Base-by-base conservation (phyloP, 2,797 vertebrate genomes). In the Aselliscus stoliczkanus region DNA sequence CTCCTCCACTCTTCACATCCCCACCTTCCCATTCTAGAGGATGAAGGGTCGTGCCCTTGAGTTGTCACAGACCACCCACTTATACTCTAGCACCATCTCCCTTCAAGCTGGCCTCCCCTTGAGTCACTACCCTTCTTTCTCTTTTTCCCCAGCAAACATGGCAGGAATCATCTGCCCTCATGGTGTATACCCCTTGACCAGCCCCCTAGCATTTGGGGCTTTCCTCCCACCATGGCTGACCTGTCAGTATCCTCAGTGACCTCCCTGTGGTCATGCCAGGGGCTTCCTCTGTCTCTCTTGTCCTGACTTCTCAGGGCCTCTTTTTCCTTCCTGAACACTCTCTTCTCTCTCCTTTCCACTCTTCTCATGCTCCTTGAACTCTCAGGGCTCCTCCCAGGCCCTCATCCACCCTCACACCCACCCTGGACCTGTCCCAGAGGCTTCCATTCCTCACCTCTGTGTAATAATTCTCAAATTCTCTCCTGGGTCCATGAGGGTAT, bases 81-180 rank as follows among this genome's bases (percentile, higher is more conserved):
- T 37, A 13, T 10, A 13, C 15, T 31, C 14, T 4, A 29, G 34
- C 27, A 56, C n/a, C 52, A 37, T 29, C 37, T 75, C 27, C 79
- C 10, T 82, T 58, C 34, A 2, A 39, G 44, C 54, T 2, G 1
- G 13, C 10, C 1, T 4, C 25, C 42, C 21, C 60, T 34, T 0
- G 0, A 23, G 25, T 54, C 93, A 58, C 60, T 18, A 3, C 15
- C 54, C 5, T 11, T 11, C 7, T 65, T 72, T 56, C 37, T 72
- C 86, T 81, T 56, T 7, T 6, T 65, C 8, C 23, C 52, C 7
- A 21, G 12, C 50, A 85, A 7, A 86, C 11, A 11, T 17, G n/a
- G 75, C 21, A 21, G 11, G 65, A 62, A 29, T 60, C 20, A n/a
- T 4, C 44, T 27, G 3, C 23, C 15, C n/a, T 56, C 20, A 12